Percentiles rank a stretch among this genome's conserved stretches.
Conservation (phyloP, 2,888 invertebrate species). For the Tenthredo mesomela region DNA sequence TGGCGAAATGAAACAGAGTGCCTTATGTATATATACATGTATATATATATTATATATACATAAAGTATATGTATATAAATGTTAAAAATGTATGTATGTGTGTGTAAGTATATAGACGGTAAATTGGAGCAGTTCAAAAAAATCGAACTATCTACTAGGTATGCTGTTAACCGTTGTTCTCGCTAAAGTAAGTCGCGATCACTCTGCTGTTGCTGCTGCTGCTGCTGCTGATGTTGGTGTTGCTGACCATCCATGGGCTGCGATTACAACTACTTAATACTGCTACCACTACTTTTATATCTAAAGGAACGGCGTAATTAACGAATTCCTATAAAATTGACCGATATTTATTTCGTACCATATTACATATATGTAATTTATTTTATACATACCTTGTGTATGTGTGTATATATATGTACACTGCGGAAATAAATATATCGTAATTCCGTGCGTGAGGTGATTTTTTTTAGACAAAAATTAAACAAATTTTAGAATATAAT, state of each 20-base stretch:
- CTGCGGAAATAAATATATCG: no score
- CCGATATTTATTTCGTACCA: not conserved
- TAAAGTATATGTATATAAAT: not conserved
- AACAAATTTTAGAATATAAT: no score
- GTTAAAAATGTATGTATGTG: not conserved
- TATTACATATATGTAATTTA: no score
- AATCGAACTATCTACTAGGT: conserved; percentile 26
- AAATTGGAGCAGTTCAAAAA: conserved; percentile 24
- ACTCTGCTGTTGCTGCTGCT: not conserved
- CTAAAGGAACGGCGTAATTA: conserved; percentile 10
- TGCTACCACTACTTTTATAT: conserved; percentile 11
- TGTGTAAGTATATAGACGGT: not conserved
- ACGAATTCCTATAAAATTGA: conserved; percentile 33
- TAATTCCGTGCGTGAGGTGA: no score
- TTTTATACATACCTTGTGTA: no score
- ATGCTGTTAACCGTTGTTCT: conserved; percentile 23
- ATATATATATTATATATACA: not conserved
- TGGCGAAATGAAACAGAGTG: not conserved
- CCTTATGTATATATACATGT: not conserved
- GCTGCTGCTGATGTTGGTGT: not conserved
- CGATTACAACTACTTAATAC: not conserved
- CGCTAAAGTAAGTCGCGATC: conserved; percentile 24
- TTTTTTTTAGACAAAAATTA: no score
- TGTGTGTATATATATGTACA: not conserved
- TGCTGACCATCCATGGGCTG: not conserved